phyloP scores from a whole-genome alignment of 2,113 vertebrate species.

The Vulpes lagopus region DNA sequence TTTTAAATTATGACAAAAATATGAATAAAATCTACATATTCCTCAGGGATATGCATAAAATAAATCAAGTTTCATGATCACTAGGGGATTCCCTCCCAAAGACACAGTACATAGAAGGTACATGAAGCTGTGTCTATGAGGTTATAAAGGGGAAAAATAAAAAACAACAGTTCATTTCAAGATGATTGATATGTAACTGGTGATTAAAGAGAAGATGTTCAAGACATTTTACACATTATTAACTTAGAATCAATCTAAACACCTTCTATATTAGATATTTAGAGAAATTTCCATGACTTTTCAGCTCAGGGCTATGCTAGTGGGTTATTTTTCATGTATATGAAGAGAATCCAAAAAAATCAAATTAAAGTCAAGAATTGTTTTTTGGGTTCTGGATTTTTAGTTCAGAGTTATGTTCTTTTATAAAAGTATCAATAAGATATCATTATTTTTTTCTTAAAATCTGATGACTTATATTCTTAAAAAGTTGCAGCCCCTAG shows the following conservation, averaged over 20 bases:
- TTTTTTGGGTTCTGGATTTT: conserved; percentile 56
- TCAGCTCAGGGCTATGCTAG: not conserved
- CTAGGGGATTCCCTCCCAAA: not conserved
- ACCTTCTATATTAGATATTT: conserved; percentile 23
- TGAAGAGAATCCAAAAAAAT: conserved; percentile 9
- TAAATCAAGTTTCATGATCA: not conserved
- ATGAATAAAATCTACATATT: conserved; percentile 15
- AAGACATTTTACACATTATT: conserved; percentile 34
- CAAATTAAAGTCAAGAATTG: not conserved
- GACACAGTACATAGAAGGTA: not conserved
- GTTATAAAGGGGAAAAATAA: not conserved
- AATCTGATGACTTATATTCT: not conserved
- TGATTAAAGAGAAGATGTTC: conserved; percentile 12
- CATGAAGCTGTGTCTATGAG: not conserved
- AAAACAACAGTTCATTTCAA: conserved; percentile 1
- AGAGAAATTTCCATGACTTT: conserved; percentile 34
- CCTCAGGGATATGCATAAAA: conserved; percentile 42
- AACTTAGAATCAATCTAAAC: conserved; percentile 7
- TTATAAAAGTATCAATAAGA: conserved; percentile 57
- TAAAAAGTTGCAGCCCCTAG: conserved; percentile 21
- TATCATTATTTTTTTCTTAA: conserved; percentile 45
- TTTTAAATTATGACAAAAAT: conserved; percentile 54
- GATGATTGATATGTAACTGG: not conserved
- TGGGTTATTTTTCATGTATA: not conserved
- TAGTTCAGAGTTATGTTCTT: conserved; percentile 39